phyloP scores from a whole-genome alignment of 2,797 vertebrate genomes.

The Podarcis lilfordi region DNA sequence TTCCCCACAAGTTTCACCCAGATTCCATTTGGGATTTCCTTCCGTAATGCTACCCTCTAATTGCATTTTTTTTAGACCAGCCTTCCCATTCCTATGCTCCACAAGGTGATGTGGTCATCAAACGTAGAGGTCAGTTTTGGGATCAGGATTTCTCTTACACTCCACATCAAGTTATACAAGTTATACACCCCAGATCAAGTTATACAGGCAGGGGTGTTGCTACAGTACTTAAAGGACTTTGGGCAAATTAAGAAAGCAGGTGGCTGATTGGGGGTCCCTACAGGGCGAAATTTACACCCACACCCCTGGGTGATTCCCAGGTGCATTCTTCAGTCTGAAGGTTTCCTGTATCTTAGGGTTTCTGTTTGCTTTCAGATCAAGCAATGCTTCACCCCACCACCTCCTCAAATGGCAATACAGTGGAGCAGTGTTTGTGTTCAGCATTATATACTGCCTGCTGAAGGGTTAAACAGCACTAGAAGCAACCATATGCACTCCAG shows the following conservation, averaged over 20 bases:
- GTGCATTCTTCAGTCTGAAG: too few relatives aligned
- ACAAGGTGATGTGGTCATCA: not conserved
- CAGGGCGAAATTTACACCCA: too few relatives aligned
- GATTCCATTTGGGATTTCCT: not conserved
- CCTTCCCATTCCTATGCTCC: not conserved
- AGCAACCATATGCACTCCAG: too few relatives aligned
- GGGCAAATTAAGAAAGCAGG: too few relatives aligned
- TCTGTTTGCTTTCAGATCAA: too few relatives aligned
- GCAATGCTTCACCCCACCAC: too few relatives aligned
- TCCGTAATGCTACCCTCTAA: not conserved
- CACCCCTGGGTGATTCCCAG: too few relatives aligned
- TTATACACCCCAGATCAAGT: not conserved
- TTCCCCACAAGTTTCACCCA: not conserved
- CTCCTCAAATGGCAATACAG: not conserved
- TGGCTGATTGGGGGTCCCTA: too few relatives aligned
- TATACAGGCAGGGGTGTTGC: not conserved
- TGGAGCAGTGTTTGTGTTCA: not conserved
- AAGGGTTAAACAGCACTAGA: not conserved
- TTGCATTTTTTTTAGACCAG: not conserved
- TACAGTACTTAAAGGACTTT: not conserved
- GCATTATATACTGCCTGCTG: not conserved
- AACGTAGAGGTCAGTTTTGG: not conserved
- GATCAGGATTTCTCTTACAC: not conserved
- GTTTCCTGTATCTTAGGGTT: too few relatives aligned
- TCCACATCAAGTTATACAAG: too few relatives aligned